Evolutionary conservation across 2,113 vertebrate species (phyloP).

Genomic region (Sardina pilchardus): DNA sequence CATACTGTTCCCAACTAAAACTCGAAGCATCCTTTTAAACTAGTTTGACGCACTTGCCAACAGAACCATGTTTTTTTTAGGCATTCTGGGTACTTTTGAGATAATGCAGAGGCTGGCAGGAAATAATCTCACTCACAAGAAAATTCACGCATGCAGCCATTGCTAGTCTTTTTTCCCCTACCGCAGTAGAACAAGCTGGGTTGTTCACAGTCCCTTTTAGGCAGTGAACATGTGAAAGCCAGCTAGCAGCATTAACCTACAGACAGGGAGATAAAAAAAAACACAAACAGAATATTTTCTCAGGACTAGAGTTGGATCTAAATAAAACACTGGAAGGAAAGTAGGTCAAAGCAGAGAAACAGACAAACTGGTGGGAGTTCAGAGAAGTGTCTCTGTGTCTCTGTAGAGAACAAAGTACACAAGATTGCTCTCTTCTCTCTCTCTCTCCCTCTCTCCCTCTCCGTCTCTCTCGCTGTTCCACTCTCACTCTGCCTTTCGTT

Average conservation of each 20-base stretch:
- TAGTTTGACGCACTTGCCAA: no score
- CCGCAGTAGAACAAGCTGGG: not conserved
- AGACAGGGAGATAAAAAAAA: conserved; percentile 50
- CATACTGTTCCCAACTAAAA: no score
- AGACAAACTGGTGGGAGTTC: conserved; percentile 68
- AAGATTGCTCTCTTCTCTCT: conserved; percentile 41
- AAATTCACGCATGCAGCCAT: not conserved
- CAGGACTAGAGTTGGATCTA: conserved; percentile 66
- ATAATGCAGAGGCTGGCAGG: not conserved
- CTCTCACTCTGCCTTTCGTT: conserved; percentile 34
- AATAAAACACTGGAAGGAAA: conserved; percentile 70
- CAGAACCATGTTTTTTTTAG: no score
- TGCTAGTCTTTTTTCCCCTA: not conserved
- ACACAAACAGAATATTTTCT: conserved; percentile 63
- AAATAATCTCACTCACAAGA: not conserved
- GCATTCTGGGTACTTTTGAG: no score
- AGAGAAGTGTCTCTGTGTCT: conserved; percentile 61
- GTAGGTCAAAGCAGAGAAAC: conserved; percentile 70
- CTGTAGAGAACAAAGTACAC: conserved; percentile 45
- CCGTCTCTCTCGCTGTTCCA: not conserved
- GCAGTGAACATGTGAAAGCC: conserved; percentile 36
- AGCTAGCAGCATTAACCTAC: conserved; percentile 61
- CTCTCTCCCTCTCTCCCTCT: conserved; percentile 28
- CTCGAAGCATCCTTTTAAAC: no score
- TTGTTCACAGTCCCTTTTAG: conserved; percentile 10